Evolutionary conservation across 1,140 invertebrate species (phyloP).

Genomic region (Neuroterus valhalla): DNA sequence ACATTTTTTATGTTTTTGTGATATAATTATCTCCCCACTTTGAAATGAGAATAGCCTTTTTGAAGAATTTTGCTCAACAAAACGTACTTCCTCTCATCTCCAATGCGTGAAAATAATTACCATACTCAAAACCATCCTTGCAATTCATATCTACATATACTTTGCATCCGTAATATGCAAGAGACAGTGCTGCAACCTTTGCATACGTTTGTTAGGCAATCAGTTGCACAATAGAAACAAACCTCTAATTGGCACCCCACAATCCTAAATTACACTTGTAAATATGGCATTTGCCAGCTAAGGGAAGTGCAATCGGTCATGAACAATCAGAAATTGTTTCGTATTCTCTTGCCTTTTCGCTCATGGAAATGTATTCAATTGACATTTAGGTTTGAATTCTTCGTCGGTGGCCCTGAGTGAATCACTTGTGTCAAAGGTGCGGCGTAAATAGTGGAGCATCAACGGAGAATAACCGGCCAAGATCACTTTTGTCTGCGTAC

Average conservation of each 20-base stretch:
- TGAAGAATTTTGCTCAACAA: too few relatives aligned
- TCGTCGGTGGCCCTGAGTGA: neutral
- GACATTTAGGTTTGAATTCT: conserved; percentile 1
- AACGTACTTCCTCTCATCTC: too few relatives aligned
- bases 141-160: too few relatives aligned
- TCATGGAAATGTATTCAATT: neutral
- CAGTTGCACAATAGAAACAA: neutral
- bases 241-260: conserved; percentile 9
- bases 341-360: neutral
- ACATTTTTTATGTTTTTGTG: too few relatives aligned
- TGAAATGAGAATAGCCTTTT: too few relatives aligned
- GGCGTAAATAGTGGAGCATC: neutral
- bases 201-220: too few relatives aligned
- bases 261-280: neutral
- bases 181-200: too few relatives aligned
- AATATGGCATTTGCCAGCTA: neutral
- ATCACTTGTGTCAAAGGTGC: neutral
- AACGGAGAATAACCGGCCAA: neutral
- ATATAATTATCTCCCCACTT: too few relatives aligned
- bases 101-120: too few relatives aligned
- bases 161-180: too few relatives aligned
- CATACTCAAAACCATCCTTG: too few relatives aligned
- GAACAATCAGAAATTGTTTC: conserved; percentile 8
- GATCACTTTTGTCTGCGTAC: neutral
- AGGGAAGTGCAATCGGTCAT: conserved; percentile 5